Base-by-base conservation (phyloP, 64 coral and sea anemone species). In the Astreopora myriophthalma region DNA sequence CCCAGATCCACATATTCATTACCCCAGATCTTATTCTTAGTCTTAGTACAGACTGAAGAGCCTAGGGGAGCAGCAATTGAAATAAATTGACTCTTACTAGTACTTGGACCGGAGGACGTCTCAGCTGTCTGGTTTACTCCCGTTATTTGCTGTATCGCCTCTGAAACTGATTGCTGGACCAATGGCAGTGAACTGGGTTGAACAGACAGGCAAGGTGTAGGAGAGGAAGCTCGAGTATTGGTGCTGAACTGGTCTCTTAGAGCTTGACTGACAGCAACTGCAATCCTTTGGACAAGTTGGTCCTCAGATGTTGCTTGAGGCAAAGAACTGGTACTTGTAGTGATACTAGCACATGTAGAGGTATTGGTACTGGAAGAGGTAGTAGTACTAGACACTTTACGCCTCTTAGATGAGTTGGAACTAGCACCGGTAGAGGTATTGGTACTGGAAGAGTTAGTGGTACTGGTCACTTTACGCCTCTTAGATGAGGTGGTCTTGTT, bases 1-100 rank as follows among this genome's bases (percentile, higher is more conserved):
- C 86, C 71, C 39, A 88, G 30, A 33, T 88, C 69, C 32, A 88
- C 32, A 34, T 34, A 75, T 44, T 88, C 48, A 25, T 88, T 75
- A 57, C 25, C 69, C 86, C 86, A 88, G 48, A 88, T 88, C 49
- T 88, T 88, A 37, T 64, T 36, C 57, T 84, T 84, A 57, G 29
- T 84, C 51, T 84, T 84, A 57, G 33, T 20, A 22, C 25, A 37
- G 22, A 84, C 51, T 57, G 23, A 35, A 6, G 57, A 84, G 29
- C 80, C 57, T 37, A 84, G 30, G 34, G 80, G 80, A 24, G 63
- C 2, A 36, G 57, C 80, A 62, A 84, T 30, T 29, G 80, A 84
- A 12, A 84, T 31, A 36, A 84, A 84, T 36, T 63, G 55, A 65
- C 63, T 65, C 80, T 84, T 84, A 84, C 55, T 84, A 17, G 30